These are phyloP conservation scores for Conchocele bisecta DNA, from an alignment of 2,888 invertebrate species.

Conservation along the genomic window DNA sequence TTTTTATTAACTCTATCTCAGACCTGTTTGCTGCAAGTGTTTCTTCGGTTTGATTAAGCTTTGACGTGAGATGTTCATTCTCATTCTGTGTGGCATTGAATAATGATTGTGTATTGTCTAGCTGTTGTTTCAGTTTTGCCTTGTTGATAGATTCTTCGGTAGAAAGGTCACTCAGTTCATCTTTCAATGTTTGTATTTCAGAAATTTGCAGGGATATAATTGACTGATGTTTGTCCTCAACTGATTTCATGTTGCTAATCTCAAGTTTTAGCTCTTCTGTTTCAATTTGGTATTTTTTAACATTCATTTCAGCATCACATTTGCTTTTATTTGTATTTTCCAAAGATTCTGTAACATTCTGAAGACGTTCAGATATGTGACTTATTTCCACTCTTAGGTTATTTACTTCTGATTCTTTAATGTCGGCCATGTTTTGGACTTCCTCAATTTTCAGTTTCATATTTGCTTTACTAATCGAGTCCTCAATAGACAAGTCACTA, in stretches of 20 bases:
- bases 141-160: slow-evolving; percentile 25
- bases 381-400: slow-evolving; percentile 21
- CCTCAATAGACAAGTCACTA: slow-evolving; percentile 39
- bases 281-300: not conserved
- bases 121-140: slow-evolving; percentile 21
- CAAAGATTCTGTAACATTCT: not conserved
- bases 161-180: slow-evolving; percentile 22
- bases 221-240: not conserved
- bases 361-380: slow-evolving; percentile 1
- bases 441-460: slow-evolving; percentile 46
- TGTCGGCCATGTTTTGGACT: slow-evolving; percentile 23
- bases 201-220: not conserved
- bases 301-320: not conserved
- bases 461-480: slow-evolving; percentile 42
- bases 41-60: not conserved
- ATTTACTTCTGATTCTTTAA: slow-evolving; percentile 28
- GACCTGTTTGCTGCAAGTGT: slow-evolving; percentile 5
- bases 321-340: not conserved
- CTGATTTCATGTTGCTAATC: not conserved
- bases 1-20: too few relatives aligned
- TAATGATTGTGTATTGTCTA: not conserved
- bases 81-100: slow-evolving; percentile 23
- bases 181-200: slow-evolving; percentile 34
- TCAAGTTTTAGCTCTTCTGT: not conserved
- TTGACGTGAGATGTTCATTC: slow-evolving; percentile 1